Conservation (phyloP, 2,888 invertebrate genomes). For the Hypercompe scribonia region DNA sequence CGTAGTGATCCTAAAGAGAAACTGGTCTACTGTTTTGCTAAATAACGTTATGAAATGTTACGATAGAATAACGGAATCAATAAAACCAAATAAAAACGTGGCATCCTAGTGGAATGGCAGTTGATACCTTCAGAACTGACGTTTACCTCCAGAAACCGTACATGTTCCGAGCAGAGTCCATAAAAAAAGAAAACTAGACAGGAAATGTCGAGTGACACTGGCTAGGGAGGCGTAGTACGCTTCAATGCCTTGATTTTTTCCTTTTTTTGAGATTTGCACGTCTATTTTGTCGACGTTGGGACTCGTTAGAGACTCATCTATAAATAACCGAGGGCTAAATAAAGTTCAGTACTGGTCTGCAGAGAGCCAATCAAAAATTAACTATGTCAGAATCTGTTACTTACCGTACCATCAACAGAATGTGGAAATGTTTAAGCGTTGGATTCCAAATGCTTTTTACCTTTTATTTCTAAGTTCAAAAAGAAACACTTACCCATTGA, state of each 20-base stretch:
- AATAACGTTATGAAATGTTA: background rate
- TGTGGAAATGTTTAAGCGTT: conserved; percentile 18
- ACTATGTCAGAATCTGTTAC: conserved; percentile 54
- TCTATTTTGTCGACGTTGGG: conserved; percentile 59
- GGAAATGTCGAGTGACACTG: conserved; percentile 55
- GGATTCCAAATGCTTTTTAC: conserved; percentile 16
- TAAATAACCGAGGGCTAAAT: conserved; percentile 40
- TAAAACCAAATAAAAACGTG: conserved; percentile 6
- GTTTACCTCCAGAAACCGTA: conserved; percentile 15
- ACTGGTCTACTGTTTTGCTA: background rate
- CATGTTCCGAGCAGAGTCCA: conserved; percentile 18
- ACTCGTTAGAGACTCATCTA: conserved; percentile 54
- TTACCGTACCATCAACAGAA: conserved; percentile 29
- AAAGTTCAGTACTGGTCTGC: conserved; percentile 34
- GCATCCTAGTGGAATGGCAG: background rate
- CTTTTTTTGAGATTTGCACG: conserved; percentile 65
- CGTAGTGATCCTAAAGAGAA: background rate
- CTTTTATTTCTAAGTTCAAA: conserved; percentile 24
- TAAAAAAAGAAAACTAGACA: conserved; percentile 35
- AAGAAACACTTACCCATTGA: conserved; percentile 93
- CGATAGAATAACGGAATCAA: background rate
- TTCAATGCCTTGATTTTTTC: conserved; percentile 45
- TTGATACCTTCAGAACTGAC: conserved; percentile 14
- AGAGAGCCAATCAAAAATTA: conserved; percentile 61
- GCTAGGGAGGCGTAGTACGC: conserved; percentile 39